Conservation (phyloP, 2,797 vertebrate species). For the Brotula barbata region DNA sequence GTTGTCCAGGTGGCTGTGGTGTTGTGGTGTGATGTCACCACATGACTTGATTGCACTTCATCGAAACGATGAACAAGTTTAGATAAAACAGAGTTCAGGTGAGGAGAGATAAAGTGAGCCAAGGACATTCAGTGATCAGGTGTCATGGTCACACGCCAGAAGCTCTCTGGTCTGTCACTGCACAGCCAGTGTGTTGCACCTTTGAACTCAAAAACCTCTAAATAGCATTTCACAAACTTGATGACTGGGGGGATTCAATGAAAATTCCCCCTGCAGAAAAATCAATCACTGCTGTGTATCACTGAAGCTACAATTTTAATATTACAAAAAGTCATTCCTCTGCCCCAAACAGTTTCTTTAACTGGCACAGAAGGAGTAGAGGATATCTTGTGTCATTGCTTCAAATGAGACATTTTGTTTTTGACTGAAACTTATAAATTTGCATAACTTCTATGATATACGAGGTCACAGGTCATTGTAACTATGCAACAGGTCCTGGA, state of each 20-base stretch:
- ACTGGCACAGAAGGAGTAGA: slow-evolving; percentile 4
- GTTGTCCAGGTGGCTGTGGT: neutral
- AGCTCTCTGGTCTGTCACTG: neutral
- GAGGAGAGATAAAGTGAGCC: slow-evolving; percentile 29
- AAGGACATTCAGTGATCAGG: slow-evolving; percentile 28
- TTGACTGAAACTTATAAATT: slow-evolving; percentile 52
- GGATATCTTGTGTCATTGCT: neutral
- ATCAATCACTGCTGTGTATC: slow-evolving; percentile 5
- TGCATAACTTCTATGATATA: slow-evolving; percentile 13
- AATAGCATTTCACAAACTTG: slow-evolving; percentile 46
- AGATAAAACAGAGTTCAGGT: slow-evolving; percentile 19
- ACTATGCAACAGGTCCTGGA: slow-evolving; percentile 37
- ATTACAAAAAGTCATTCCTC: neutral
- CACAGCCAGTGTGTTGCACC: neutral
- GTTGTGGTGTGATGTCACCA: slow-evolving; percentile 9
- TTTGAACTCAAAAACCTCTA: slow-evolving; percentile 21
- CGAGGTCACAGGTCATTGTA: slow-evolving; percentile 16
- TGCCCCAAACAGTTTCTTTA: neutral
- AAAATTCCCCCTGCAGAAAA: neutral
- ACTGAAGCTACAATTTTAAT: slow-evolving; percentile 21
- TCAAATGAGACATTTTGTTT: neutral
- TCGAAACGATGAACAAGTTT: slow-evolving; percentile 5
- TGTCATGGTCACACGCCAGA: slow-evolving; percentile 6
- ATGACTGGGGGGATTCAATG: slow-evolving; percentile 12
- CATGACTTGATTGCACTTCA: slow-evolving; percentile 6